These are phyloP conservation scores for Invenusta paracnida DNA, from an alignment of 2,888 invertebrate genomes.

Conservation along the genomic window DNA sequence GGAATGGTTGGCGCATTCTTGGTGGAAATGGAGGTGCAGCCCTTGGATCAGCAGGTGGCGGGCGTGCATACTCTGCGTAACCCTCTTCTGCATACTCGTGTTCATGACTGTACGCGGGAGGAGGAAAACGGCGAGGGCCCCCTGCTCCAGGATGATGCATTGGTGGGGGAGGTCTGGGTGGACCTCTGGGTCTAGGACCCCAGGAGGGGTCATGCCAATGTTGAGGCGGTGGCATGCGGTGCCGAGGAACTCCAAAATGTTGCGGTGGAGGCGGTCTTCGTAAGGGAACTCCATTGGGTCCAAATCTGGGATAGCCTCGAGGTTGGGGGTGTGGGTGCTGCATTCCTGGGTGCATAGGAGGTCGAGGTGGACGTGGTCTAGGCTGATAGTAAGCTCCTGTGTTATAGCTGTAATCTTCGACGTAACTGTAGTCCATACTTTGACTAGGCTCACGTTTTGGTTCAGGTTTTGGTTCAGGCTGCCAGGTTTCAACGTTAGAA, in stretches of 20 bases:
- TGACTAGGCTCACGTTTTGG: too few species aligned
- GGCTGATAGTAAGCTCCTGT: not conserved
- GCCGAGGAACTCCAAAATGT: not conserved
- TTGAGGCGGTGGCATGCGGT: not conserved
- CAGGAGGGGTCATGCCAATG: not conserved
- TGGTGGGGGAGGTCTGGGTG: not conserved
- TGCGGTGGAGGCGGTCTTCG: not conserved
- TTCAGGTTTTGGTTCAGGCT: not conserved
- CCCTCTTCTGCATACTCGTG: too few species aligned
- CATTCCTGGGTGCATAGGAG: too few species aligned
- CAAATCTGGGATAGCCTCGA: not conserved
- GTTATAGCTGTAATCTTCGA: not conserved
- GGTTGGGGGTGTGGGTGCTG: not conserved
- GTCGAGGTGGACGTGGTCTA: not conserved
- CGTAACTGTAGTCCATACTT: not conserved
- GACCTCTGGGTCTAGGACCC: not conserved
- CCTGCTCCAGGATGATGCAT: not conserved
- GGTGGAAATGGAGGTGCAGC: not conserved
- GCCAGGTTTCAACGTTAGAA: not conserved
- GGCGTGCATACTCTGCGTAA: not conserved
- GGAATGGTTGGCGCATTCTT: not conserved
- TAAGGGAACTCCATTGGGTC: not conserved
- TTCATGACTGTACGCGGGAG: too few species aligned
- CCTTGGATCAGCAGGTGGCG: not conserved
- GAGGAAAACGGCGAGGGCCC: not conserved